Conservation (phyloP, 2,888 invertebrate genomes). For the Teleiodes luculella region DNA sequence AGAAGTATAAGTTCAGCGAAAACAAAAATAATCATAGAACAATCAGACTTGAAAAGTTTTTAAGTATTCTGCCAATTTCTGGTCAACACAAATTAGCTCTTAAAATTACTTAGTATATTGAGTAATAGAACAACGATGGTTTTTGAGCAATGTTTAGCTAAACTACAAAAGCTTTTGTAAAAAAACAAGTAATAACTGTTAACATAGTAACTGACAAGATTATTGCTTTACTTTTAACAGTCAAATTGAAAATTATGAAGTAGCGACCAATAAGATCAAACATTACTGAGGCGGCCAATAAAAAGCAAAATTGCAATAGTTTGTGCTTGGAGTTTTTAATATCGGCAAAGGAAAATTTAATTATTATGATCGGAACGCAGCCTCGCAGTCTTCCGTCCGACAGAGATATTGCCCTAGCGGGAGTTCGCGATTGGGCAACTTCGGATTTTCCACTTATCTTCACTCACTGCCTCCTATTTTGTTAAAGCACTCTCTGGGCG, state of each 20-base stretch:
- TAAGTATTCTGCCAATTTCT: not conserved
- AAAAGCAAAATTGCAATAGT: constrained; percentile 8
- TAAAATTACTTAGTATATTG: too few relatives aligned
- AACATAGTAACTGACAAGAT: too few relatives aligned
- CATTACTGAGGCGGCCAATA: constrained; percentile 17
- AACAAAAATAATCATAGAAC: not conserved
- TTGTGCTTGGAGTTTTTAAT: constrained; percentile 13
- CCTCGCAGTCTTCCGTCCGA: not conserved
- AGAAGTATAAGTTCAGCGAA: not conserved
- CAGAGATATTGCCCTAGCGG: constrained; percentile 16
- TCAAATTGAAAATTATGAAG: too few relatives aligned
- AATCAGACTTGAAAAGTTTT: constrained; percentile 4
- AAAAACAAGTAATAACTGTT: too few relatives aligned
- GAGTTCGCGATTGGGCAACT: constrained; percentile 13
- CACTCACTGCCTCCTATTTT: constrained; percentile 9
- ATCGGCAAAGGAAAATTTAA: constrained; percentile 14
- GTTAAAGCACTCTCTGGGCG: constrained; percentile 2
- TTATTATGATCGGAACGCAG: constrained; percentile 18
- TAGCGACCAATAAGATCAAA: not conserved
- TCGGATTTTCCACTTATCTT: constrained; percentile 8
- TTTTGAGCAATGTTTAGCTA: too few relatives aligned
- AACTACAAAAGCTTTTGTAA: too few relatives aligned
- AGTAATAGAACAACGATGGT: too few relatives aligned
- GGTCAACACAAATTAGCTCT: not conserved
- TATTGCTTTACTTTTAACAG: too few relatives aligned